Percentiles rank a stretch among this genome's conserved stretches.
phyloP scores from a whole-genome alignment of 2,888 invertebrate species.

The Drosophila fulvimacula region DNA sequence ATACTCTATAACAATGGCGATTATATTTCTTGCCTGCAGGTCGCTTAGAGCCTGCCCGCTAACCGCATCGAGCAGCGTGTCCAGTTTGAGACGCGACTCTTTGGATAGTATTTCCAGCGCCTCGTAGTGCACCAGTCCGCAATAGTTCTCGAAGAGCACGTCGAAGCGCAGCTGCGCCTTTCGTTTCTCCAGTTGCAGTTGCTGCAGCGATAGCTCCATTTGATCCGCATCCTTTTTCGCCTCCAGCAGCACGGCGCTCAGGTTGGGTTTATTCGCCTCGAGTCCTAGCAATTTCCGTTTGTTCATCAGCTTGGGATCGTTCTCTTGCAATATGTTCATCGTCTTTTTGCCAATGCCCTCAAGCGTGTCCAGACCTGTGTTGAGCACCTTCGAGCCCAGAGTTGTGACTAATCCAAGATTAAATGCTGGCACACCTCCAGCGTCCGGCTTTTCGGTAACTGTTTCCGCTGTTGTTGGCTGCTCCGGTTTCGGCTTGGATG shows the following conservation, averaged over 20 bases:
- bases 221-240: conserved; percentile 89
- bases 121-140: conserved; percentile 95
- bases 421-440: conserved; percentile 51
- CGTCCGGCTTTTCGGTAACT: conserved; percentile 14
- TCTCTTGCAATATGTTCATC: conserved; percentile 96
- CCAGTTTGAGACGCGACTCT: conserved; percentile 91
- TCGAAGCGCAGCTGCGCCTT: conserved; percentile 89
- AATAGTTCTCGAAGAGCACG: conserved; percentile 93
- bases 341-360: conserved; percentile 98
- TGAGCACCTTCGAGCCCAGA: conserved; percentile 89
- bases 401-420: conserved; percentile 76
- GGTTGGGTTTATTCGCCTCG: conserved; percentile 80
- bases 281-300: conserved; percentile 85
- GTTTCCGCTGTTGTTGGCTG: not conserved
- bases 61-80: conserved; percentile 87
- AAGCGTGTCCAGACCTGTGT: conserved; percentile 93
- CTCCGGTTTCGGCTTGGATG: conserved; percentile 14
- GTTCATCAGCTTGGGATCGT: conserved; percentile 94
- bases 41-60: conserved; percentile 88
- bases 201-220: conserved; percentile 79
- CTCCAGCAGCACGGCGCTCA: conserved; percentile 87
- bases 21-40: conserved; percentile 83
- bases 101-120: conserved; percentile 95
- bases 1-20: not conserved
- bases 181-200: conserved; percentile 76